Evolutionary conservation across 2,113 vertebrate genomes (phyloP).

Genomic region (Peromyscus maniculatus): DNA sequence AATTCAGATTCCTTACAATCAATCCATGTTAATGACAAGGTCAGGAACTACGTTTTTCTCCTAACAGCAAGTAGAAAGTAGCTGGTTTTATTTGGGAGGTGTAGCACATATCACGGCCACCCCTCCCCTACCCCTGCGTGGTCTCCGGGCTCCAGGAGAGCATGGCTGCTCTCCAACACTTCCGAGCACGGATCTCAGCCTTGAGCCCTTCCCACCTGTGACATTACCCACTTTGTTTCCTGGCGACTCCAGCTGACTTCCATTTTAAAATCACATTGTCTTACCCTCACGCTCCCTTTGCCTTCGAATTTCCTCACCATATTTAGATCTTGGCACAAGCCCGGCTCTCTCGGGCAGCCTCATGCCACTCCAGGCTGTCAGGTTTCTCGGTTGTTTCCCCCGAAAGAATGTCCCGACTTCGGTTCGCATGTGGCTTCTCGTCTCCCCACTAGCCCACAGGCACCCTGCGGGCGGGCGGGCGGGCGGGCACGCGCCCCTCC

Average conservation of each 20-base stretch:
- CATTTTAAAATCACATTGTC: background rate
- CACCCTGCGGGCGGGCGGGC: background rate
- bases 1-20: background rate
- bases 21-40: constrained; percentile 40
- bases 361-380: background rate
- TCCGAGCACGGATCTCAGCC: background rate
- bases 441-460: background rate
- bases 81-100: background rate
- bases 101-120: background rate
- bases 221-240: background rate
- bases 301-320: background rate
- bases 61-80: background rate
- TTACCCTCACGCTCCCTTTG: background rate
- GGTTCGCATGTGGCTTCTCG: background rate
- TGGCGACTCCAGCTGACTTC: background rate
- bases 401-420: background rate
- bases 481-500: background rate
- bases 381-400: background rate
- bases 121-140: background rate
- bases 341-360: background rate
- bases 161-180: background rate
- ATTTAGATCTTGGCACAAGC: background rate
- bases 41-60: background rate
- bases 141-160: background rate
- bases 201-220: background rate